Evolutionary conservation across 2,797 vertebrate species (phyloP).

Genomic region (Sarcoramphus papa): DNA sequence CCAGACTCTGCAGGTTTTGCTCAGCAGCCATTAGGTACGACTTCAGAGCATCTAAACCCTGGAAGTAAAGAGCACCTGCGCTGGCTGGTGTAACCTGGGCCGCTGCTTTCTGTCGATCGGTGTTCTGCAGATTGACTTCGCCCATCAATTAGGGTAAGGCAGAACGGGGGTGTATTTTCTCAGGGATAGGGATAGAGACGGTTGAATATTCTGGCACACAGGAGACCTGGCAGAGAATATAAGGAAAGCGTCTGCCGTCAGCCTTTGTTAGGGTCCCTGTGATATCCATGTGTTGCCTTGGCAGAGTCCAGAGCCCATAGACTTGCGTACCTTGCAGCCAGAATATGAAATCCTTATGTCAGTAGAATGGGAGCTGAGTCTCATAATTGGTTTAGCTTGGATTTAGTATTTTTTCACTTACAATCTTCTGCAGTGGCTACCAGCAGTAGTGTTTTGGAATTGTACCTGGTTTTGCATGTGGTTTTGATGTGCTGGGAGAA

Average conservation of each 20-base stretch:
- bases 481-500: neutral
- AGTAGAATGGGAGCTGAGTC: neutral
- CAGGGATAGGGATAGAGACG: neutral
- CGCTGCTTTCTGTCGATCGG: fast-evolving
- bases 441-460: neutral
- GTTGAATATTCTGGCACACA: neutral
- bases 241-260: neutral
- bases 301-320: neutral
- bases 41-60: neutral
- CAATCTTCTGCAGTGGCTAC: neutral
- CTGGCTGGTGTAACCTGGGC: neutral
- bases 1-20: slow-evolving; percentile 37
- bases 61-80: neutral
- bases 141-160: neutral
- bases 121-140: neutral
- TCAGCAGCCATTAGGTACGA: neutral
- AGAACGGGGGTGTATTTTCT: neutral
- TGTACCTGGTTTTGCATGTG: neutral
- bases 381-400: neutral
- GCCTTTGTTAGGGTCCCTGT: neutral
- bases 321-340: neutral
- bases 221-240: slow-evolving; percentile 9
- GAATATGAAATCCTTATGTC: neutral
- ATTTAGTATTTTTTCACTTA: neutral
- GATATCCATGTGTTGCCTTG: slow-evolving; percentile 36